Conservation (phyloP, 2,888 invertebrate genomes). For the Tachystola acroxantha region DNA sequence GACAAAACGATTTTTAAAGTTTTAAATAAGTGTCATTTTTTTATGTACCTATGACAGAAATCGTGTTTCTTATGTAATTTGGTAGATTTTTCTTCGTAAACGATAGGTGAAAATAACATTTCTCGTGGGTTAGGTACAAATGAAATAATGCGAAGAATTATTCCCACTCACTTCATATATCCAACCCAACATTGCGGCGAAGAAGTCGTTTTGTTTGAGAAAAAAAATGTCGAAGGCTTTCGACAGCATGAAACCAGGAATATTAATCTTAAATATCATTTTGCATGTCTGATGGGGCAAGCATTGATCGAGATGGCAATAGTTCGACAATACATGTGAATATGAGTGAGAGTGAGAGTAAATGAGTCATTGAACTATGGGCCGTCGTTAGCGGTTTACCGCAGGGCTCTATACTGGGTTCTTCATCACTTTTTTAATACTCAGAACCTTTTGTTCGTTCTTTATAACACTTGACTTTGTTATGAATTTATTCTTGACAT, state of each 20-base stretch:
- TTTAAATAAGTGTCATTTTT: too few relatives aligned
- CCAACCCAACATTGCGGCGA: too few relatives aligned
- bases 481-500: conserved; percentile 26
- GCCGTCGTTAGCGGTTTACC: conserved; percentile 48
- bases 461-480: conserved; percentile 26
- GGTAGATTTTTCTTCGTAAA: too few relatives aligned
- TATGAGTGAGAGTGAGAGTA: conserved; percentile 36
- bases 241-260: conserved; percentile 11
- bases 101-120: too few relatives aligned
- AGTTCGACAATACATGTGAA: conserved; percentile 7
- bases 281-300: conserved; percentile 3
- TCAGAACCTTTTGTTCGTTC: conserved; percentile 31
- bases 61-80: too few relatives aligned
- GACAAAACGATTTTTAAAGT: too few relatives aligned
- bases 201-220: too few relatives aligned
- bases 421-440: conserved; percentile 3
- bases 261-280: conserved; percentile 5
- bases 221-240: too few relatives aligned
- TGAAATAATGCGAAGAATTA: too few relatives aligned
- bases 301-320: conserved; percentile 8
- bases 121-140: too few relatives aligned
- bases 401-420: conserved; percentile 37
- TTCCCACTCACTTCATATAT: too few relatives aligned
- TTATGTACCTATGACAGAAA: too few relatives aligned
- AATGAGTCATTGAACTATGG: conserved; percentile 41